Conservation (phyloP, 2,113 vertebrate genomes). For the Casuarius casuarius region DNA sequence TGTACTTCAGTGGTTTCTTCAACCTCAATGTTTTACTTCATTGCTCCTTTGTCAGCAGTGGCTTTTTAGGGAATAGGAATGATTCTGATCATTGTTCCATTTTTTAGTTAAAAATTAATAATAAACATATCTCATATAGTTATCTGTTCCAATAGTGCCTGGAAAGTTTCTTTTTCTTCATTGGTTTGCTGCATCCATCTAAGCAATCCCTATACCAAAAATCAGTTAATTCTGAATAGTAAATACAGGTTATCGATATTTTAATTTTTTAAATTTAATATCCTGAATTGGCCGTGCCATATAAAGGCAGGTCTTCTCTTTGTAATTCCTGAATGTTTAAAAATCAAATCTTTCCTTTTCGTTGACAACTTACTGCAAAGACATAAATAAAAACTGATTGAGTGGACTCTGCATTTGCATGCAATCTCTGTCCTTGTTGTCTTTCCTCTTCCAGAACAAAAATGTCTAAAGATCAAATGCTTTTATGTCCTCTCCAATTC, state of each 20-base stretch:
- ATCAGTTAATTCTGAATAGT: background rate
- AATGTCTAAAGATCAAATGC: background rate
- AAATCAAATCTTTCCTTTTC: background rate
- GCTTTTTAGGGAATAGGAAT: background rate
- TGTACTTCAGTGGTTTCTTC: background rate
- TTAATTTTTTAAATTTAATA: background rate
- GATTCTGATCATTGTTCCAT: background rate
- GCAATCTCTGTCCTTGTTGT: background rate
- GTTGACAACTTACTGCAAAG: background rate
- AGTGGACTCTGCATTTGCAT: background rate
- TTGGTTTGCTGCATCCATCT: background rate
- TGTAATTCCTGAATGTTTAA: background rate
- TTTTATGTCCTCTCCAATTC: background rate
- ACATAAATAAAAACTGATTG: background rate
- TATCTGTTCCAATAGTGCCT: background rate
- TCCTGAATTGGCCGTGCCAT: background rate
- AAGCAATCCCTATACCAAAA: background rate
- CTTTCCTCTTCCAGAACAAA: background rate
- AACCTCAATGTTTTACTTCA: background rate
- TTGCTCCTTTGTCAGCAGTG: background rate
- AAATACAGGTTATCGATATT: background rate
- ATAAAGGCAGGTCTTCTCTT: background rate
- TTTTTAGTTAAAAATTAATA: background rate
- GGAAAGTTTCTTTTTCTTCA: background rate
- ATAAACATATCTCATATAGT: background rate